Base-by-base conservation (phyloP, 2,888 invertebrate species). In the Stenolophus ochropezus region DNA sequence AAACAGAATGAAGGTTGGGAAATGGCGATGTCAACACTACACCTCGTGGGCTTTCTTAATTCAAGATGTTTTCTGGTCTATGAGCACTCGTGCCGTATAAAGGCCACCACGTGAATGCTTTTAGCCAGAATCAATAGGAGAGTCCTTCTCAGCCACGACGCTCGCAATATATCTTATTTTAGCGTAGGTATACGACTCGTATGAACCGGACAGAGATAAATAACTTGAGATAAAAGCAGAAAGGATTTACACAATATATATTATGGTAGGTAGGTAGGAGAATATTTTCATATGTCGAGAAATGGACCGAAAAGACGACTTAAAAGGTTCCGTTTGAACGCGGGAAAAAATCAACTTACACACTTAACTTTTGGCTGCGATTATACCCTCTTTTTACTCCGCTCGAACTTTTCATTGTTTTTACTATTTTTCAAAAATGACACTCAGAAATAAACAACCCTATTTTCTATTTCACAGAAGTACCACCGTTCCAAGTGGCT, bases 121-220 rank as follows among this genome's bases (percentile, higher is more conserved):
- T 89, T 88, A 87, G 87, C 87, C 85, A 85, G 87, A 88, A 88
- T 88, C 88, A 87, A 89, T 88, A 88, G 87, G 87, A 87, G 86
- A 86, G 85, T 85, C 82, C 78, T 61, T 56, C 65, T 47, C 51
- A 25, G 51, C 53, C 53, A 75, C 73, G 75, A 6, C 14, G 53
- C 75, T 49, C 73, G 75, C 75, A 81, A 75, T 81, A 74, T 81
- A 81, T 81, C 75, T 81, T 74, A 81, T 74, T 75, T 73, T 77
- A 75, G 65, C 77, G 65, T 25, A 74, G 74, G 82, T 73, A 81
- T 51, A 51, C 65, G 25, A 8, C 61, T 75, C 56, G 75, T 27
- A 75, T 76, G 47, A 73, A 42, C 79, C 56, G 78, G 78, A 78
- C 78, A 78, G 78, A 78, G 78, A 78, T 78, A 78, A 78, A 78